Base-by-base conservation (phyloP, 2,888 invertebrate species). In the Agriopis marginaria region DNA sequence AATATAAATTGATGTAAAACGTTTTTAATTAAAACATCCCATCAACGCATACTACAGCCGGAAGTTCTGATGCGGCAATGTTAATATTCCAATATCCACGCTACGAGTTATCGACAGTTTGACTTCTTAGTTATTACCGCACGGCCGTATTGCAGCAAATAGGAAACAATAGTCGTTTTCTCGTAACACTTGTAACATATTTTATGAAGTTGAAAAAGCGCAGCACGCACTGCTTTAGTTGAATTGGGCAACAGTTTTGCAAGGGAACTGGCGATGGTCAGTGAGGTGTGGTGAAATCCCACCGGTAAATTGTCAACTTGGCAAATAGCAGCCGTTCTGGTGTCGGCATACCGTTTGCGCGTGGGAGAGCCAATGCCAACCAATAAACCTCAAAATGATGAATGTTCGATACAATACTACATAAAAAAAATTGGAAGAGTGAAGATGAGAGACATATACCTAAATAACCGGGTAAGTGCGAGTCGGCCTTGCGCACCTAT, bases 181-280 rank as follows among this genome's bases (percentile, higher is more conserved):
- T 75, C 75, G 76, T 79, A 79, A 78, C 71, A 77, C 75, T 79
- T 78, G 79, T 67, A 76, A 74, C 77, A 75, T 71, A 77, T 75
- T 75, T 72, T 72, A 70, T 58, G 65, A 51, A 66, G 63, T 63
- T 73, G 70, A 77, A 79, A 86, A 82, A 79, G 75, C 75, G 76
- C 75, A 79, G 79, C 82, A 86, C 83, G 85, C 83, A 81, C 83
- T 64, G 55, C 63, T 64, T 67, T 73, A 60, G 71, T 72, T 72
- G 68, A 65, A 79, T 89, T 88, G 81, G 82, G 75, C 79, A 89
- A 87, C 77, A 78, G 81, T 90, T 90, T 85, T 80, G 89, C 80
- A 89, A 90, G 80, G 66, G 11, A 44, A 44, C 53, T 70, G 74
- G 75, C 81, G 85, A 87, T 86, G 88, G 88, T 81, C 87, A 85